These are phyloP conservation scores for Coregonus ussuriensis DNA, from an alignment of 2,797 vertebrate species.

Conservation along the genomic window DNA sequence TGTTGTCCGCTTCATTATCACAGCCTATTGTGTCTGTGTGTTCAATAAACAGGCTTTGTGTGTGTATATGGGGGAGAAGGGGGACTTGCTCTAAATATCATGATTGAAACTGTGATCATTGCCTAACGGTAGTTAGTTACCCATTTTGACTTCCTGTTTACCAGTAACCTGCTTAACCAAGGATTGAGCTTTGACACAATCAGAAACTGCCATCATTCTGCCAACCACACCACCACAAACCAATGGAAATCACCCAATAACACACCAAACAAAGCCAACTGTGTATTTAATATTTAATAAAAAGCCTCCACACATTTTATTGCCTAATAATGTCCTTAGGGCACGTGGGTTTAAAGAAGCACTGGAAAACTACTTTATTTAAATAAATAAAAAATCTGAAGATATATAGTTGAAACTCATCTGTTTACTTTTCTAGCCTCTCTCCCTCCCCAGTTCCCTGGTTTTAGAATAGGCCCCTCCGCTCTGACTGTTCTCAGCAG, in stretches of 20 bases:
- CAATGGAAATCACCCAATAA: background rate
- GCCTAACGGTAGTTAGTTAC: constrained; percentile 8
- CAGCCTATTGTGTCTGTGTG: constrained; percentile 47
- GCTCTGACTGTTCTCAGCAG: constrained; percentile 63
- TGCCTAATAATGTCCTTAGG: no score
- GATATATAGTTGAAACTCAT: background rate
- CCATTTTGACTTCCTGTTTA: background rate
- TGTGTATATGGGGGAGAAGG: constrained; percentile 30
- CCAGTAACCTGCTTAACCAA: background rate
- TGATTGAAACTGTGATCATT: constrained; percentile 24
- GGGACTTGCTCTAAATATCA: constrained; percentile 9
- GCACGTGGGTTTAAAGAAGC: no score
- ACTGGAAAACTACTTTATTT: no score
- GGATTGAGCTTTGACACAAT: no score
- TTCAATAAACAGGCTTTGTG: constrained; percentile 22
- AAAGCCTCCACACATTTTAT: no score
- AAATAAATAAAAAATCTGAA: no score
- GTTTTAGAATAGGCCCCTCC: constrained; percentile 65
- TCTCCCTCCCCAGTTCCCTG: constrained; percentile 29
- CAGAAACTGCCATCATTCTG: background rate
- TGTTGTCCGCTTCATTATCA: constrained; percentile 38
- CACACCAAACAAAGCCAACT: constrained; percentile 28
- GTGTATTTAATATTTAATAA: no score
- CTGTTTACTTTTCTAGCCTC: constrained; percentile 42
- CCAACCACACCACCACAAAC: background rate